A percentile compares a stretch with the other conserved stretches of the same genome.
Conservation (phyloP, 2,113 vertebrate species). For the Pagrus major region DNA sequence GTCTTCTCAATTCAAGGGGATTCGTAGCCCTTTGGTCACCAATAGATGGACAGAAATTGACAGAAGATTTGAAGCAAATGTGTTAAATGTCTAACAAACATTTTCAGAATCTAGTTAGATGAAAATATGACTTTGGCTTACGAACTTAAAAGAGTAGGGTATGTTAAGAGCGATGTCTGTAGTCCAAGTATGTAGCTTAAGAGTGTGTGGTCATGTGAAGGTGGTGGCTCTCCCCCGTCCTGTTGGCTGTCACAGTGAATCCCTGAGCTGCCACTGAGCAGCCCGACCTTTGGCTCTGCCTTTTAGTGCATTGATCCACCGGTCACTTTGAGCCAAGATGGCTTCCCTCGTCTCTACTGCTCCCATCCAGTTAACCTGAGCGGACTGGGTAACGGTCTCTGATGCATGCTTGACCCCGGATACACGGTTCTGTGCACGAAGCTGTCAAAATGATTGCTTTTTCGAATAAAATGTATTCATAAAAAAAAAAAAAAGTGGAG, state of each 20-base stretch:
- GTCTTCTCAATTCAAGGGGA: not conserved
- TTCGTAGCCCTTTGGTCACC: not conserved
- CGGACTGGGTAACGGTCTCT: constrained; percentile 43
- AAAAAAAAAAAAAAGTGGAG: not conserved
- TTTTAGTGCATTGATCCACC: constrained; percentile 81
- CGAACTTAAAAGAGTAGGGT: not conserved
- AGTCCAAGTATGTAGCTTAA: constrained; percentile 8
- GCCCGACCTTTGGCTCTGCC: constrained; percentile 79
- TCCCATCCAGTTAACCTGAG: constrained; percentile 61
- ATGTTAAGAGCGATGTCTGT: not conserved
- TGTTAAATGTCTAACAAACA: not conserved
- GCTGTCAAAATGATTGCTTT: constrained; percentile 49
- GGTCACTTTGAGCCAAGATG: constrained; percentile 74
- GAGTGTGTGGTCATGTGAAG: constrained; percentile 36
- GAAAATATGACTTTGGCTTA: not conserved
- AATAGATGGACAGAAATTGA: not conserved
- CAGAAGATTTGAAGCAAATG: not conserved
- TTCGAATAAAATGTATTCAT: constrained; percentile 23
- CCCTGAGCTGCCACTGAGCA: constrained; percentile 71
- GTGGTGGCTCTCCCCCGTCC: constrained; percentile 9
- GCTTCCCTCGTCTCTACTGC: constrained; percentile 36
- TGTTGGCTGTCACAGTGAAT: constrained; percentile 67
- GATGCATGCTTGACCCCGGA: constrained; percentile 10
- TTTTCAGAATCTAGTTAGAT: not conserved
- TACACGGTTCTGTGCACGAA: constrained; percentile 28